Base-by-base conservation (phyloP, 2,888 invertebrate genomes). In the Ceratothoa steindachneri region DNA sequence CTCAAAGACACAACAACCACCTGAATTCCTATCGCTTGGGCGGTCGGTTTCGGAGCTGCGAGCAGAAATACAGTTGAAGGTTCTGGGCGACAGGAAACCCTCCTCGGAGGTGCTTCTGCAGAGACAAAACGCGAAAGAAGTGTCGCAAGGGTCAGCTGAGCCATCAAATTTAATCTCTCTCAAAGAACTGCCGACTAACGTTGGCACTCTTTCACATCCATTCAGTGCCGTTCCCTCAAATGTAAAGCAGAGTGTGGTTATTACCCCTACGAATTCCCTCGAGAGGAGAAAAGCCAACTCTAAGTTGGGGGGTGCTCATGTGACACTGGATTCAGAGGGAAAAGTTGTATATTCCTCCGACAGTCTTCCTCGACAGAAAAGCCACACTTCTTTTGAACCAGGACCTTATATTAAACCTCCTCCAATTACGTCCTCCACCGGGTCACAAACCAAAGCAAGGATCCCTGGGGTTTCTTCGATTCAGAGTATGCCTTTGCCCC, bases 261-360 rank as follows among this genome's bases (percentile, higher is more conserved):
- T 80, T 22, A 77, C 80, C 27, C 80, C 80, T 22, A 77, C 80
- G n/a, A 80, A 80, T 68, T 77, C 77, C 19, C 60, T 80, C 29
- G 80, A 80, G 70, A 73, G 79, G 65, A 76, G 74, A 70, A 79
- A 76, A 69, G 71, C 70, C 28, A 79, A 76, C 51, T 31, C 70
- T n/a, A 31, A 70, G 7, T 73, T 73, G 27, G 30, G 68, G 29
- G 92, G 92, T 28, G 91, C 92, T 27, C 88, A 92, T 82, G 93
- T 93, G 53, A 91, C 90, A 41, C 85, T 94, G 64, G 92, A 93
- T 85, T 90, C 93, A 28, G 91, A 91, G 82, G 95, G 94, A 69
- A 92, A 92, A 87, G 92, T 94, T 64, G 90, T 94, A 77, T 94
- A 91, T 85, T 91, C 91, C 80, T 93, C 93, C 24, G 93, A 93